Evolutionary conservation across 2,888 invertebrate species (phyloP).

Genomic region (Helobdella robusta): DNA sequence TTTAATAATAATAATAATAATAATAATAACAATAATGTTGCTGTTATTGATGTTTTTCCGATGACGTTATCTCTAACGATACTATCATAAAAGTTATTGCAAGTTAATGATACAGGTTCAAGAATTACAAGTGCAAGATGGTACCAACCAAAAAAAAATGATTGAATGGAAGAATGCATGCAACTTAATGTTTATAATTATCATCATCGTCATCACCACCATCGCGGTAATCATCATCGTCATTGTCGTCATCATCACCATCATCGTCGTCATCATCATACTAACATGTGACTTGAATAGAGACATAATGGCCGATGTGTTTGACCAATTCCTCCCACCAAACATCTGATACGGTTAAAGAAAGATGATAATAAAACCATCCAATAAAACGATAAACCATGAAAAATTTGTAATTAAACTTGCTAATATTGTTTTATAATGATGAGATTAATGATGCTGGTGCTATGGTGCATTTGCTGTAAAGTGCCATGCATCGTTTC

Average conservation of each 20-base stretch:
- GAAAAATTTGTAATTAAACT: not conserved
- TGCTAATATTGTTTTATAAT: not conserved
- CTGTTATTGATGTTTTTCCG: too few relatives aligned
- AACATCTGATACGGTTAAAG: constrained; percentile 7
- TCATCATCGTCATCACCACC: not conserved
- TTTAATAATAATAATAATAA: too few relatives aligned
- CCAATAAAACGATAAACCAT: not conserved
- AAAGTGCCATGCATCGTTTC: too few relatives aligned
- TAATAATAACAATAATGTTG: too few relatives aligned
- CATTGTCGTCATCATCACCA: too few relatives aligned
- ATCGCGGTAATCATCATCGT: too few relatives aligned
- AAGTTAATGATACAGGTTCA: too few relatives aligned
- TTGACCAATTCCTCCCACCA: constrained; percentile 25
- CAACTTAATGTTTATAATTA: not conserved
- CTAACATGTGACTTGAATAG: constrained; percentile 15
- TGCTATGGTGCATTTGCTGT: too few relatives aligned
- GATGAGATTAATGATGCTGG: not conserved
- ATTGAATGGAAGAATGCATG: not conserved
- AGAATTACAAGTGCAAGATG: not conserved
- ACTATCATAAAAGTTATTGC: too few relatives aligned
- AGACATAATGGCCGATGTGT: not conserved
- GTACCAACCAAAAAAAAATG: not conserved
- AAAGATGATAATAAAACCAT: not conserved
- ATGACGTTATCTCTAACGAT: too few relatives aligned
- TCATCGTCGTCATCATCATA: too few relatives aligned